Percentiles rank a stretch among this genome's conserved stretches.
These are phyloP conservation scores for Ichneumon xanthorius DNA, from an alignment of 2,888 invertebrate genomes.

Conservation along the genomic window DNA sequence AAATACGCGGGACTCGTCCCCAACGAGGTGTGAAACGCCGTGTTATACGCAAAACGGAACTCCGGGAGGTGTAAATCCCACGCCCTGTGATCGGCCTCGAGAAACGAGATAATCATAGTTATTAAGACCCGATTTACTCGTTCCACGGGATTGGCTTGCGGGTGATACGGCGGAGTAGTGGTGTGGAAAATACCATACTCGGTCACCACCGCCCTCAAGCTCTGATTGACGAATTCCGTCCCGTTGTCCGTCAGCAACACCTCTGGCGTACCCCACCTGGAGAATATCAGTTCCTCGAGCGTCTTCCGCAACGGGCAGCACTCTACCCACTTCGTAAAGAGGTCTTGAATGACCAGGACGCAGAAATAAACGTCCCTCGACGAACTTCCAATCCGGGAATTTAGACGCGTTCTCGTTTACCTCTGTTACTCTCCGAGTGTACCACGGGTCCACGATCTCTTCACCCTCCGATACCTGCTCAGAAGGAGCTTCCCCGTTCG, in stretches of 20 bases:
- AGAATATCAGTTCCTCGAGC: constrained; percentile 63
- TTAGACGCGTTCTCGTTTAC: neutral
- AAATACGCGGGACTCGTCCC: constrained; percentile 61
- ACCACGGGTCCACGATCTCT: constrained; percentile 39
- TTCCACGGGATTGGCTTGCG: too few relatives aligned
- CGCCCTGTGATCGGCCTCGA: constrained; percentile 61
- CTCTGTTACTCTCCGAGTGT: neutral
- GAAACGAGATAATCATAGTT: constrained; percentile 35
- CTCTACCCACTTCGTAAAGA: too few relatives aligned
- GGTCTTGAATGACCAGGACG: too few relatives aligned
- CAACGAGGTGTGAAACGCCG: constrained; percentile 59
- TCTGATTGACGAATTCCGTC: too few relatives aligned
- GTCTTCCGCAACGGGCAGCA: constrained; percentile 69
- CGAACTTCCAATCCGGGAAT: neutral
- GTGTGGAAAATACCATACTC: too few relatives aligned
- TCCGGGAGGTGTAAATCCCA: constrained; percentile 67
- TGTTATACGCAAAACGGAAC: constrained; percentile 66
- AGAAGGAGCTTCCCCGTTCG: neutral
- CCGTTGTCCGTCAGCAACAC: constrained; percentile 72
- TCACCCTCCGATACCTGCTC: neutral
- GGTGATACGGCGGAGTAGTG: too few relatives aligned
- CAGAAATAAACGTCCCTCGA: neutral
- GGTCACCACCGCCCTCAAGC: too few relatives aligned
- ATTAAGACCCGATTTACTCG: too few relatives aligned
- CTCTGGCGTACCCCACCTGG: constrained; percentile 66